Conservation (phyloP, 2,888 invertebrate species). For the Alloplasta piceator region DNA sequence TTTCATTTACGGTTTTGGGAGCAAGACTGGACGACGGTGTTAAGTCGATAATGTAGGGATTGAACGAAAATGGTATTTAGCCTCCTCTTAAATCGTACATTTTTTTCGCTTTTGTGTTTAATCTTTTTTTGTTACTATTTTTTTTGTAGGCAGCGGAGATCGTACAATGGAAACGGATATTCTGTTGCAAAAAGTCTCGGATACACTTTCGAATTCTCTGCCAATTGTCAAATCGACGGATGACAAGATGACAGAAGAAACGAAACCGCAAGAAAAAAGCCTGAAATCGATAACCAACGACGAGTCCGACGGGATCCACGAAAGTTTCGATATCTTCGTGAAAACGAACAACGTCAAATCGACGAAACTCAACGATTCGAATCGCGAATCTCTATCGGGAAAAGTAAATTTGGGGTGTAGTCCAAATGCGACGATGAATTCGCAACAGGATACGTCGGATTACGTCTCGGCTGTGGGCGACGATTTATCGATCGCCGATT, state of each 20-base stretch:
- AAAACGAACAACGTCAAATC: constrained; percentile 31
- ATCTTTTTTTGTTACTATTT: constrained; percentile 6
- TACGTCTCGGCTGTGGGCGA: constrained; percentile 77
- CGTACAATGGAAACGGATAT: constrained; percentile 77
- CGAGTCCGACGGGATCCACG: constrained; percentile 34
- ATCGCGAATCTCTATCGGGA: constrained; percentile 36
- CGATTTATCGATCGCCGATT: constrained; percentile 75
- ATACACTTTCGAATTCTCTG: constrained; percentile 76
- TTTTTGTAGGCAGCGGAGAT: constrained; percentile 58
- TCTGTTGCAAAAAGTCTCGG: constrained; percentile 80
- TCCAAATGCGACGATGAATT: constrained; percentile 70
- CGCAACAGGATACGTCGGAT: constrained; percentile 80
- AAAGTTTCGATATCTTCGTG: not conserved
- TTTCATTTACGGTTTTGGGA: too few relatives aligned
- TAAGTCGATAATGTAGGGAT: too few relatives aligned
- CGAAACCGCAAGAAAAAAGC: too few relatives aligned
- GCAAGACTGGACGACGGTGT: too few relatives aligned
- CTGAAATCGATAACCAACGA: not conserved
- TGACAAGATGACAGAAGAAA: constrained; percentile 10
- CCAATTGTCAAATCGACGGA: constrained; percentile 61
- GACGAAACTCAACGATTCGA: constrained; percentile 28
- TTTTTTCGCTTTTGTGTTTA: not conserved
- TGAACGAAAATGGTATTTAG: too few relatives aligned
- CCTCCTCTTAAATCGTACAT: too few relatives aligned
- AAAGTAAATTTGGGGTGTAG: constrained; percentile 42